Conservation (phyloP, 2,797 vertebrate species). For the Dermochelys coriacea region DNA sequence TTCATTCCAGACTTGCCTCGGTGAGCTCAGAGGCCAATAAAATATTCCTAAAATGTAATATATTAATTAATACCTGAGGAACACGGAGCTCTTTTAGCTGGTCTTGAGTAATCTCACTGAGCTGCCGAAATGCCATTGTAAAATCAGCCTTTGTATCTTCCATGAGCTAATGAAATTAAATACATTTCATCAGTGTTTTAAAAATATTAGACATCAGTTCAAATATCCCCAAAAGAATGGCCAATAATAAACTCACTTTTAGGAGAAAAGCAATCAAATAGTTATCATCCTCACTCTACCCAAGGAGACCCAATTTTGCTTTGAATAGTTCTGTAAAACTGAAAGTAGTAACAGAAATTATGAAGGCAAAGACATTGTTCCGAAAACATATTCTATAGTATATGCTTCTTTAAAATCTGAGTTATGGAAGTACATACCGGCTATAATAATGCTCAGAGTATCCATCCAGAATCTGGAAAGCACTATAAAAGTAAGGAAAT, state of each 20-base stretch:
- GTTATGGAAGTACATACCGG: slow-evolving; percentile 73
- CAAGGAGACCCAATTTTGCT: slow-evolving; percentile 85
- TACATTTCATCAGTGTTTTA: slow-evolving; percentile 16
- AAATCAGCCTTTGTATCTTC: slow-evolving; percentile 87
- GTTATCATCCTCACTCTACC: slow-evolving; percentile 76
- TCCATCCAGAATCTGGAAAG: slow-evolving; percentile 76
- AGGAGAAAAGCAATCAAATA: slow-evolving; percentile 84
- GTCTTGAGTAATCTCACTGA: slow-evolving; percentile 82
- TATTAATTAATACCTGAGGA: slow-evolving; percentile 77
- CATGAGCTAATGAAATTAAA: slow-evolving; percentile 81
- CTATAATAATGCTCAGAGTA: slow-evolving; percentile 78
- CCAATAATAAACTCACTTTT: slow-evolving; percentile 75
- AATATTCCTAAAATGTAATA: neutral
- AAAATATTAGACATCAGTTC: neutral
- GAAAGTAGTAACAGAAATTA: slow-evolving; percentile 49
- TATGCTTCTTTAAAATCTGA: neutral
- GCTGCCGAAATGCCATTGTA: slow-evolving; percentile 87
- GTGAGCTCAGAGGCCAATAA: neutral
- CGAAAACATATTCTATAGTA: neutral
- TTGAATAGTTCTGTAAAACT: slow-evolving; percentile 86
- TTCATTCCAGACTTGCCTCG: neutral
- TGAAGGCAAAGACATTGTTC: slow-evolving; percentile 27
- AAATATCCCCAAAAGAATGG: slow-evolving; percentile 28
- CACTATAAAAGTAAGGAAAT: slow-evolving; percentile 74
- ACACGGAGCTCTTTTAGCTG: slow-evolving; percentile 76